Base-by-base conservation (phyloP, 2,797 vertebrate species). In the Crenichthys baileyi region DNA sequence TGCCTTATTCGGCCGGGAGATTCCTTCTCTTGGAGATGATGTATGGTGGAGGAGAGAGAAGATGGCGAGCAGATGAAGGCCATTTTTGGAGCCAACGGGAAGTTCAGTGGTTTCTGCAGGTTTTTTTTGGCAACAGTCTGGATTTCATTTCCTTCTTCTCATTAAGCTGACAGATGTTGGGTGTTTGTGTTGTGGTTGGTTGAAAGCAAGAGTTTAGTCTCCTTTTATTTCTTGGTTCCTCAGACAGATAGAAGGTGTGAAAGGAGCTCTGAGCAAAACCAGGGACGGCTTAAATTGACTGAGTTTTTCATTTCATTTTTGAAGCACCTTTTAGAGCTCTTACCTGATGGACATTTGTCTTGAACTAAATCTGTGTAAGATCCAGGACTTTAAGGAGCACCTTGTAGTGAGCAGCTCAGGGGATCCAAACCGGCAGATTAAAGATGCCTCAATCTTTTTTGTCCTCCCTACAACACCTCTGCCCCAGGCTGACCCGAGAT, bases 31-130 rank as follows among this genome's bases (percentile, higher is more conserved):
- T 51, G 13, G 12, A 51, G 15, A 51, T 51, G 50, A 53, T 16
- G 16, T 53, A 6, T 22, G 16, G 16, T 39, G 29, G 65, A 12
- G 65, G 75, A 86, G 73, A 75, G 70, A 86, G 81, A 75, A 90
- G 84, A 87, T 89, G 86, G 80, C 83, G 77, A 91, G 82, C 90
- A 92, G 90, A 89, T 92, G 90, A 90, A 86, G 83, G 88, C 75
- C 11, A 75, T 87, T 68, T 53, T 75, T 46, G 72, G 26, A 84
- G 82, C 86, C 91, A 92, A 90, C 87, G 91, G 91, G 90, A 92
- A 93, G 84, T 90, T 82, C 12, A 29, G 90, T 91, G 80, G 79
- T 87, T 94, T 93, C 91, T 89, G 92, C 85, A 90, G 93, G 90
- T 82, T 87, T 79, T 79, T 77, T 80, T 81, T 88, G 90, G 90